phyloP scores from a whole-genome alignment of 2,888 invertebrate genomes.

The Dolichomitus sp. region DNA sequence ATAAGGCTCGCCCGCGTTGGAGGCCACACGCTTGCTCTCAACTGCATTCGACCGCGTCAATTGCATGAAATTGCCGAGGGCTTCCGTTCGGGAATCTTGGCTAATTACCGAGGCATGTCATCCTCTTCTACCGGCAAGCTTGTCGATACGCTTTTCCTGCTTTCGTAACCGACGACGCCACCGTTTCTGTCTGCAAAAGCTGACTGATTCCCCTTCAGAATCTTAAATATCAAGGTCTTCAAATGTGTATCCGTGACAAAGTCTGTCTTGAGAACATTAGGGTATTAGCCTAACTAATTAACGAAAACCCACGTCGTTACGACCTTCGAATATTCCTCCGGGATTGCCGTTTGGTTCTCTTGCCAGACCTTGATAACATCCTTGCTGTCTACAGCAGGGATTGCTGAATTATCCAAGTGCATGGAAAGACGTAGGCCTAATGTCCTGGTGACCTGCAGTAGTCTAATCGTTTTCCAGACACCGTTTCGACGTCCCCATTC shows the following conservation, averaged over 20 bases:
- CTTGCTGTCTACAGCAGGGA: background rate
- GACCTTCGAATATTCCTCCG: conserved; percentile 9
- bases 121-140: conserved; percentile 12
- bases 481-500: conserved; percentile 4
- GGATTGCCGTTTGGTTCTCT: background rate
- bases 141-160: conserved; percentile 23
- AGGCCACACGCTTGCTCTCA: conserved; percentile 51
- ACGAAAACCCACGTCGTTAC: conserved; percentile 15
- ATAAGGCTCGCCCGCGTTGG: conserved; percentile 63
- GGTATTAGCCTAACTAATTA: conserved; percentile 32
- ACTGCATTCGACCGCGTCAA: conserved; percentile 71
- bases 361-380: background rate
- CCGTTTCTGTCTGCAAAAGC: background rate
- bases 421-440: conserved; percentile 1
- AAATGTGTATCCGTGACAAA: background rate
- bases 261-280: conserved; percentile 20
- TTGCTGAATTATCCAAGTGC: conserved; percentile 25
- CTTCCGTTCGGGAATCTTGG: conserved; percentile 74
- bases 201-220: background rate
- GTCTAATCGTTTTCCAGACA: conserved; percentile 21
- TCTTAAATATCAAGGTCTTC: background rate
- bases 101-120: conserved; percentile 72
- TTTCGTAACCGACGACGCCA: conserved; percentile 1
- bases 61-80: conserved; percentile 73
- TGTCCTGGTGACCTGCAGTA: background rate